These are phyloP conservation scores for Cylloceria caligata DNA, from an alignment of 2,888 invertebrate genomes.

Conservation along the genomic window DNA sequence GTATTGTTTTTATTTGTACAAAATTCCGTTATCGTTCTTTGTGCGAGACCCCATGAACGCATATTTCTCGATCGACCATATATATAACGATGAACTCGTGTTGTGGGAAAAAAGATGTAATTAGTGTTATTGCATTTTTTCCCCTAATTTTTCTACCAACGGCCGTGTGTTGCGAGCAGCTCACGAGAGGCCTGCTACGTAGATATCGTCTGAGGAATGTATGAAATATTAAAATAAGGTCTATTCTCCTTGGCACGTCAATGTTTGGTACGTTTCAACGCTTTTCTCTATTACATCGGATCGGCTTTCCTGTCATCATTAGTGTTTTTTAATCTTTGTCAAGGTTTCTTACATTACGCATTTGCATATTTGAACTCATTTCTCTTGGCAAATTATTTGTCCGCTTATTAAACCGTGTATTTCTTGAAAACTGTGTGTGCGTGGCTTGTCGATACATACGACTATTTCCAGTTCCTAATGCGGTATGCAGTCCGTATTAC, in stretches of 20 bases:
- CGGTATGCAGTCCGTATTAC: not conserved
- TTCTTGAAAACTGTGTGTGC: not conserved
- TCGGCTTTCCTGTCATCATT: not conserved
- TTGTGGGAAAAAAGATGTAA: constrained; percentile 39
- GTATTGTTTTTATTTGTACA: not conserved
- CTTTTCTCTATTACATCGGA: constrained; percentile 42
- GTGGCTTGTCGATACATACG: not conserved
- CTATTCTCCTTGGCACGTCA: constrained; percentile 69
- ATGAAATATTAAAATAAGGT: constrained; percentile 47
- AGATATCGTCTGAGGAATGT: constrained; percentile 19
- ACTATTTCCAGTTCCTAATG: not conserved
- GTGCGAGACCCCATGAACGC: not conserved
- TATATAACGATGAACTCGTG: constrained; percentile 22
- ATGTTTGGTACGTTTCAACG: constrained; percentile 67
- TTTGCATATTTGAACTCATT: not conserved
- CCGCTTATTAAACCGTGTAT: constrained; percentile 14
- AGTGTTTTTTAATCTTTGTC: not conserved
- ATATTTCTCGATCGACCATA: constrained; percentile 10
- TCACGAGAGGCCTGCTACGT: constrained; percentile 11
- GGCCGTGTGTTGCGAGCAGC: constrained; percentile 3
- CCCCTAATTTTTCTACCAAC: constrained; percentile 18
- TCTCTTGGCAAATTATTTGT: constrained; percentile 18
- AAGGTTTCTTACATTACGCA: constrained; percentile 32
- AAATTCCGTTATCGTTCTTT: constrained; percentile 12
- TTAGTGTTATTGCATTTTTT: constrained; percentile 10